Conservation (phyloP, 2,888 invertebrate genomes). For the Eristalis arbustorum region DNA sequence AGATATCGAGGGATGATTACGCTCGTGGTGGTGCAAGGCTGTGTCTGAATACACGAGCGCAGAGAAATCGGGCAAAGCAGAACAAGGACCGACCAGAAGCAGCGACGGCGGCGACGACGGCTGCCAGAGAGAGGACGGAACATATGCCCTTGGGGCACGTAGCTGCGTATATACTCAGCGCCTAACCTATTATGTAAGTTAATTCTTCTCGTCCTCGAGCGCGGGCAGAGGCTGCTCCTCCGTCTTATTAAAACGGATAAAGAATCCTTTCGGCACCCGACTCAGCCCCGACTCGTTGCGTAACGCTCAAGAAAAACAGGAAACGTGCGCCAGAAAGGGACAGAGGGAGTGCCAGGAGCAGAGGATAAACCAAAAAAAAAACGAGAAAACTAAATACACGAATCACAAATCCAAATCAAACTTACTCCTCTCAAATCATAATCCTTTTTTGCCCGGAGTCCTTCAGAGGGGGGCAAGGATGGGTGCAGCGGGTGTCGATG, state of each 20-base stretch:
- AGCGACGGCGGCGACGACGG: not conserved
- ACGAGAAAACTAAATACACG: constrained; percentile 2
- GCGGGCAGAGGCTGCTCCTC: not conserved
- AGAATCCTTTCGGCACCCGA: constrained; percentile 23
- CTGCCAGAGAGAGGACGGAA: constrained; percentile 22
- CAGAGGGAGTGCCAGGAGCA: too few relatives aligned
- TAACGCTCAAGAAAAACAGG: constrained; percentile 32
- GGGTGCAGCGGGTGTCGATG: not conserved
- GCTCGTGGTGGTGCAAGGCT: not conserved
- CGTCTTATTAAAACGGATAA: constrained; percentile 32
- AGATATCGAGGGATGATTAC: constrained; percentile 37
- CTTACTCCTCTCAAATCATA: constrained; percentile 68
- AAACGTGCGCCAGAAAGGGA: not conserved
- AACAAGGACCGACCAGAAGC: constrained; percentile 11
- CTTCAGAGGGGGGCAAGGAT: constrained; percentile 9
- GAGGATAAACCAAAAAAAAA: not conserved
- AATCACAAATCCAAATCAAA: constrained; percentile 18
- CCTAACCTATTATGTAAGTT: constrained; percentile 67
- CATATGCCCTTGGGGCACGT: constrained; percentile 57
- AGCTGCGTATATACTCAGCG: constrained; percentile 57
- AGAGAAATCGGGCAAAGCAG: not conserved
- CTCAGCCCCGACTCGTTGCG: constrained; percentile 37
- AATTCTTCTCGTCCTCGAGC: constrained; percentile 23
- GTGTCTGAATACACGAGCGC: not conserved
- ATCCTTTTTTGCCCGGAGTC: constrained; percentile 50